Evolutionary conservation across 2,113 vertebrate species (phyloP), one percentile per base, ranked within the genome.

Genomic region (Grammatotria lemairii): DNA sequence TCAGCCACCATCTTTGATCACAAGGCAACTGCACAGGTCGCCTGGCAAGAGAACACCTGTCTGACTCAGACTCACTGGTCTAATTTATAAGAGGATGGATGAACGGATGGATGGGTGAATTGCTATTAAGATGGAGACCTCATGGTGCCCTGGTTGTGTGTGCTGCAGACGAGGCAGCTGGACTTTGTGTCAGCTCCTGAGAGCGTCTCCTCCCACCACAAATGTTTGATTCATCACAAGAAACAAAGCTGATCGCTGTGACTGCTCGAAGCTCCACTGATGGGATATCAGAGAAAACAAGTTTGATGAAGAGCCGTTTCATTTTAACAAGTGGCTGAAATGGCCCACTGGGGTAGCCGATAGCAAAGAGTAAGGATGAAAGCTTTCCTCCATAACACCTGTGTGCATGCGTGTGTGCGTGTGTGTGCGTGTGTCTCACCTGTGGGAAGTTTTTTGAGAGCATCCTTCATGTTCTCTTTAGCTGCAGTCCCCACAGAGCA

Each of bases 401-500:
- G 4, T 13, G n/a, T 45, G 23, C 1, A 4, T 80, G 82, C 3
- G n/a, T 55, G 82, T 4, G 8, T 9, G 55, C 3, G 3, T 33
- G 28, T 28, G 16, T 82, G 9, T 6, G 16, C 33, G 21, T 82
- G 4, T 54, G 19, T 38, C 14, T 70, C 79, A 86, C 75, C 81
- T 83, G 58, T 73, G 54, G 38, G 75, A 82, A 53, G 53, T 54
- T 65, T 35, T 47, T 33, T 58, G 4, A 28, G 4, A 81, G 54
- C 70, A 80, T 83, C 55, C 84, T 82, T 88, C 65, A 82, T 87
- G 82, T 87, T 89, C 79, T 82, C 49, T 85, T 90, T 35, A 80
- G 82, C 84, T 33, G 82, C 19, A 58, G 79, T 82, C 73, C 51
- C 84, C 9, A 54, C 79, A 82, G 84, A 81, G 5, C n/a, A n/a